Evolutionary conservation across 2,888 invertebrate genomes (phyloP).

Genomic region (Entomobrya proxima): DNA sequence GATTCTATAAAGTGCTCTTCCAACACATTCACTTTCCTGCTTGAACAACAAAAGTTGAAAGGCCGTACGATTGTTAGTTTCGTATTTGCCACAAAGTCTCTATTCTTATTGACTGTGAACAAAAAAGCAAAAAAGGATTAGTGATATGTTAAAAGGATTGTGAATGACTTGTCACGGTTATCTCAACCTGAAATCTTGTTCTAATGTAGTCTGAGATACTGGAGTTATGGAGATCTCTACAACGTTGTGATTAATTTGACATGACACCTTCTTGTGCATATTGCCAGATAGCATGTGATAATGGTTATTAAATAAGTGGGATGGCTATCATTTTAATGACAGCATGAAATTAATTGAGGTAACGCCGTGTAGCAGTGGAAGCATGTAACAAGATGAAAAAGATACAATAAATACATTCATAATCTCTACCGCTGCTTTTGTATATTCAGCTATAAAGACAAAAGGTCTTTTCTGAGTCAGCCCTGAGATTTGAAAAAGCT

Average conservation of each 20-base stretch:
- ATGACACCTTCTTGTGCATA: conserved; percentile 59
- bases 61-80: too few relatives aligned
- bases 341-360: conserved; percentile 66
- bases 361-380: conserved; percentile 26
- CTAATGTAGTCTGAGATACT: conserved; percentile 26
- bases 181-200: conserved; percentile 59
- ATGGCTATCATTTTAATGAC: conserved; percentile 65
- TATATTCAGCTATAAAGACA: conserved; percentile 30
- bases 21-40: not conserved
- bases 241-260: conserved; percentile 65
- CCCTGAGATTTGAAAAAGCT: conserved; percentile 36
- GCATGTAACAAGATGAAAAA: not conserved
- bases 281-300: conserved; percentile 48
- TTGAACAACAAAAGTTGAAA: too few relatives aligned
- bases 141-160: conserved; percentile 41
- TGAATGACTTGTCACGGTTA: conserved; percentile 57
- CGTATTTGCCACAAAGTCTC: too few relatives aligned
- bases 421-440: not conserved
- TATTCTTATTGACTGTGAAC: not conserved
- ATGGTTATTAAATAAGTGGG: conserved; percentile 60
- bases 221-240: conserved; percentile 24
- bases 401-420: not conserved
- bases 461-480: conserved; percentile 49
- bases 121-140: conserved; percentile 24
- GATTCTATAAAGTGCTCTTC: not conserved